phyloP scores from a whole-genome alignment of 1,140 invertebrate species.

The Drosophila takahashii region DNA sequence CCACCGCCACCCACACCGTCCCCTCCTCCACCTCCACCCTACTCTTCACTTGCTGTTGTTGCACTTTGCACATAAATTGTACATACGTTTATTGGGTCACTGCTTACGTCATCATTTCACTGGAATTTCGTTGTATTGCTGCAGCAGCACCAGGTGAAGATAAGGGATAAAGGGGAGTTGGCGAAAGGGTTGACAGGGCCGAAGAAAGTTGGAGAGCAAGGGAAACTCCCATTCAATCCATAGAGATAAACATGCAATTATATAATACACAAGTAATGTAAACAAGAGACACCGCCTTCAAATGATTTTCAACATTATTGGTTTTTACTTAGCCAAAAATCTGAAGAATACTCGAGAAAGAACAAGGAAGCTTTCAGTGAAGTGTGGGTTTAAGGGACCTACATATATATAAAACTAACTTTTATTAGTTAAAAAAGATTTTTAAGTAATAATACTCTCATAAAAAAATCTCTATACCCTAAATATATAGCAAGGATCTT shows the following conservation, averaged over 20 bases:
- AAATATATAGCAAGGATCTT: not conserved
- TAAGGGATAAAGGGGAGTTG: not conserved
- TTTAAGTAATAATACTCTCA: too few species aligned
- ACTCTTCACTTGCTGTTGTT: conserved; percentile 23
- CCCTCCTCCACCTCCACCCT: not conserved
- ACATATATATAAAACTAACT: too few species aligned
- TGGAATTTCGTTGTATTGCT: conserved; percentile 63
- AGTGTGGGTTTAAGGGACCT: too few species aligned
- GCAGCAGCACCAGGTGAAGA: conserved; percentile 15
- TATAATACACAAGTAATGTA: conserved; percentile 25
- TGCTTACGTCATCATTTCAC: conserved; percentile 76
- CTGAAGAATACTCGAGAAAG: not conserved
- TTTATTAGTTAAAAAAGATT: too few species aligned
- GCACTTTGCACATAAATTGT: conserved; percentile 49
- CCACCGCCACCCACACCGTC: conserved; percentile 13
- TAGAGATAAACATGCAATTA: conserved; percentile 49
- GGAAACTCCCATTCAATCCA: conserved; percentile 41
- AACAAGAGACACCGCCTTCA: conserved; percentile 11
- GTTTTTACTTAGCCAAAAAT: not conserved
- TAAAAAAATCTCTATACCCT: too few species aligned
- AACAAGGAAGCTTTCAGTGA: not conserved
- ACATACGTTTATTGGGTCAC: conserved; percentile 74
- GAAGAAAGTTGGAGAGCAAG: not conserved
- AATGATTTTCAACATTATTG: not conserved
- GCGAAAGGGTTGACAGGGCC: not conserved